Evolutionary conservation across 2,113 vertebrate genomes (phyloP).

Genomic region (Zeus faber): DNA sequence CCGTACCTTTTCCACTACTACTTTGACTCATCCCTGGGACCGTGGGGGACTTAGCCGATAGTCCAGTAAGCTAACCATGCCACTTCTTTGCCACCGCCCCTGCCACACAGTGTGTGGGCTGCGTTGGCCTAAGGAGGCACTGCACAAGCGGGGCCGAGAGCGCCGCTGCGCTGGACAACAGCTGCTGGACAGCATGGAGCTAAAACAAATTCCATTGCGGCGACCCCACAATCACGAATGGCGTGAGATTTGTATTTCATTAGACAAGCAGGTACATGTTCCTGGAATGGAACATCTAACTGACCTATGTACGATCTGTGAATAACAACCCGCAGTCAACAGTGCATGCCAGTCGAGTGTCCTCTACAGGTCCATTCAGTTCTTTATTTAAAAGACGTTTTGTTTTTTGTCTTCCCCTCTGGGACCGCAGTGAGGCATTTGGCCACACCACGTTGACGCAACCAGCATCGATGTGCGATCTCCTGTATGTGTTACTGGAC

Average conservation of each 20-base stretch:
- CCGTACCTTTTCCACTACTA: constrained; percentile 25
- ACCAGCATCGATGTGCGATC: background rate
- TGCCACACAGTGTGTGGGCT: constrained; percentile 46
- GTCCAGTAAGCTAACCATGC: constrained; percentile 11
- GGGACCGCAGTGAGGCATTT: background rate
- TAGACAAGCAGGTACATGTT: no score
- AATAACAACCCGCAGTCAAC: no score
- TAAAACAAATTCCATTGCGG: no score
- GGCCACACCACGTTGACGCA: background rate
- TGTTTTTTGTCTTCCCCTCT: background rate
- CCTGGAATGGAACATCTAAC: no score
- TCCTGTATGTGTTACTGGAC: background rate
- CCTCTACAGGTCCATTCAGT: no score
- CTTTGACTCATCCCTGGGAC: constrained; percentile 38
- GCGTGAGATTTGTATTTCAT: no score
- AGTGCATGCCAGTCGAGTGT: no score
- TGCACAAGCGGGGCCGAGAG: constrained; percentile 19
- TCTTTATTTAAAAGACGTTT: no score
- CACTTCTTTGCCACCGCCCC: constrained; percentile 17
- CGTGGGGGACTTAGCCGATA: constrained; percentile 23
- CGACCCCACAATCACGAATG: no score
- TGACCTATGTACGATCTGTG: no score
- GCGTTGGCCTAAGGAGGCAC: constrained; percentile 28
- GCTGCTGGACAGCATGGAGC: no score
- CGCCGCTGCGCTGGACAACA: constrained; percentile 46